Evolutionary conservation across 1,140 invertebrate species (phyloP).

Genomic region (Melipona quadrifasciata): DNA sequence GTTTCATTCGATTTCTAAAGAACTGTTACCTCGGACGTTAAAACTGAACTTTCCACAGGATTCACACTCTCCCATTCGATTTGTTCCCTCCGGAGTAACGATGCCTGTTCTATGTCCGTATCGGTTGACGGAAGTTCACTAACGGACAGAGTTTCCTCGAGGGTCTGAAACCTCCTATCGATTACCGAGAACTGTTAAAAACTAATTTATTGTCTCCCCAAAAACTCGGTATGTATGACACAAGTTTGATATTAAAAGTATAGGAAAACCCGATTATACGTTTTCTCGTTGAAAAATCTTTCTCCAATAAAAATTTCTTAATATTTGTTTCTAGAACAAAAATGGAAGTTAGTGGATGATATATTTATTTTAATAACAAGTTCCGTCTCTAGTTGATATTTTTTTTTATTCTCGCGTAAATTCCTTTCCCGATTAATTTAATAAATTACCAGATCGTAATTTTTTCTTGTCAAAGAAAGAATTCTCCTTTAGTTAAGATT

Average conservation of each 20-base stretch:
- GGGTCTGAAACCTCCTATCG: constrained; percentile 1
- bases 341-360: background rate
- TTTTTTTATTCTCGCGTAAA: too few species aligned
- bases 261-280: background rate
- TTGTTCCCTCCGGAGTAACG: background rate
- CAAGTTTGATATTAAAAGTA: background rate
- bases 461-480: too few species aligned
- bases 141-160: constrained; percentile 3
- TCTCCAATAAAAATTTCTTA: background rate
- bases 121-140: background rate
- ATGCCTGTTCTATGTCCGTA: background rate
- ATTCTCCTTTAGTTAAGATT: too few species aligned
- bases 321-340: too few species aligned
- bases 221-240: background rate
- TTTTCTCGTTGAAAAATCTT: background rate
- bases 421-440: too few species aligned
- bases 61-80: background rate
- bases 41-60: background rate
- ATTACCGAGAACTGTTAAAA: constrained; percentile 1
- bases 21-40: background rate
- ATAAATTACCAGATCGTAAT: too few species aligned
- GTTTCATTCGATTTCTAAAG: background rate
- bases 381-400: too few species aligned
- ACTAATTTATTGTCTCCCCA: background rate
- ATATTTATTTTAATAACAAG: too few species aligned